These are phyloP conservation scores for Frieseomelitta varia DNA, from an alignment of 1,140 invertebrate species.

Conservation along the genomic window DNA sequence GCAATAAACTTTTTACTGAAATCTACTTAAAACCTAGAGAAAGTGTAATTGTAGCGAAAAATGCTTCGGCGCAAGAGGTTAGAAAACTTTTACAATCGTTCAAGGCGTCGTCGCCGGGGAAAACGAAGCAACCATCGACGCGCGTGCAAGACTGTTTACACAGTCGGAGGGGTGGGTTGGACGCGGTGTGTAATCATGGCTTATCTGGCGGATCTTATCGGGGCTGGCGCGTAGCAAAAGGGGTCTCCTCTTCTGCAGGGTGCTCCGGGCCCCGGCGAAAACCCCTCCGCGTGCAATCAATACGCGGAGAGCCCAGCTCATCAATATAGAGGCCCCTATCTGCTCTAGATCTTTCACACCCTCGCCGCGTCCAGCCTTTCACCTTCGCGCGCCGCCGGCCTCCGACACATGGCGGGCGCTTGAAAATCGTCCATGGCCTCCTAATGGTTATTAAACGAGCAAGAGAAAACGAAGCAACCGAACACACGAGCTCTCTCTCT, in stretches of 20 bases:
- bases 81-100: no score
- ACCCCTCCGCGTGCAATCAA: constrained; percentile 72
- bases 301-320: constrained; percentile 74
- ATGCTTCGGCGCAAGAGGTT: no score
- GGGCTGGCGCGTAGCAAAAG: constrained; percentile 63
- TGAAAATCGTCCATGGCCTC: constrained; percentile 43
- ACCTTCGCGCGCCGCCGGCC: constrained; percentile 62
- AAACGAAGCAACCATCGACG: constrained; percentile 3
- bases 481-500: no score
- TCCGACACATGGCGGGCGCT: neutral
- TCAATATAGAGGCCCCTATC: constrained; percentile 66
- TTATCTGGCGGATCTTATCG: constrained; percentile 77
- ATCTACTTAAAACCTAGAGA: no score
- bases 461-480: neutral
- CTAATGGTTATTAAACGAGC: constrained; percentile 77
- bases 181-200: constrained; percentile 77
- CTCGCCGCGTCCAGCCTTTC: constrained; percentile 48
- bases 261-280: constrained; percentile 52
- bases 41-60: no score
- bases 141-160: constrained; percentile 17
- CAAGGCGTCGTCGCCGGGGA: neutral
- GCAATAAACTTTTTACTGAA: no score
- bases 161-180: constrained; percentile 54
- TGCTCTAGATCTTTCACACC: constrained; percentile 73
- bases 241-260: constrained; percentile 57